A percentile compares a stretch with the other conserved stretches of the same genome.
Conservation (phyloP, 2,888 invertebrate genomes). For the Thalpophila matura region DNA sequence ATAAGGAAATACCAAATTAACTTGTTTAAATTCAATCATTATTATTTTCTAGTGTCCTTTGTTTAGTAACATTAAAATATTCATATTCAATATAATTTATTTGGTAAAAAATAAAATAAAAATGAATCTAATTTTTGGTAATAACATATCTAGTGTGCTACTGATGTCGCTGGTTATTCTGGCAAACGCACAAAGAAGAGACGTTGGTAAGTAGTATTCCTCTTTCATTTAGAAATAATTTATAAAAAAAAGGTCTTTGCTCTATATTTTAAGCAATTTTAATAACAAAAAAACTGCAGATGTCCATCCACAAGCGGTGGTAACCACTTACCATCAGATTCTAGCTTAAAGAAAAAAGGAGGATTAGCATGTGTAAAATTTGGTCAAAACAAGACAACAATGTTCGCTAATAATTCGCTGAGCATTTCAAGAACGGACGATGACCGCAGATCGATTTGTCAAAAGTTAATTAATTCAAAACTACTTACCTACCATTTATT, state of each 20-base stretch:
- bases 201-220: constrained; percentile 80
- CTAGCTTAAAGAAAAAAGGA: neutral
- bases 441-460: constrained; percentile 35
- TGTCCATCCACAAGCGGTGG: too few species aligned
- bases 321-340: too few species aligned
- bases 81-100: neutral
- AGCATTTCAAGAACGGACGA: constrained; percentile 41
- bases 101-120: constrained; percentile 55
- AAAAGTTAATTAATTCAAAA: constrained; percentile 25
- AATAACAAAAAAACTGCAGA: too few species aligned
- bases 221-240: neutral
- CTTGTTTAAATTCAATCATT: constrained; percentile 39
- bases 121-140: constrained; percentile 80
- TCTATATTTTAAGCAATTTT: neutral
- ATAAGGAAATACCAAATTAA: constrained; percentile 5
- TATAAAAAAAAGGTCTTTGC: neutral
- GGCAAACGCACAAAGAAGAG: constrained; percentile 86
- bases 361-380: neutral
- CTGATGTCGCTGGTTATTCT: constrained; percentile 83
- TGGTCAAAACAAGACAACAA: neutral
- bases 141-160: constrained; percentile 82
- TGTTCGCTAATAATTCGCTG: neutral
- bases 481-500: too few species aligned
- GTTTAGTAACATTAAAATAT: constrained; percentile 13
- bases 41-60: constrained; percentile 29